A percentile compares a stretch with the other conserved stretches of the same genome.
Evolutionary conservation across 2,888 invertebrate genomes (phyloP).

Genomic region (Sesamia inferens): DNA sequence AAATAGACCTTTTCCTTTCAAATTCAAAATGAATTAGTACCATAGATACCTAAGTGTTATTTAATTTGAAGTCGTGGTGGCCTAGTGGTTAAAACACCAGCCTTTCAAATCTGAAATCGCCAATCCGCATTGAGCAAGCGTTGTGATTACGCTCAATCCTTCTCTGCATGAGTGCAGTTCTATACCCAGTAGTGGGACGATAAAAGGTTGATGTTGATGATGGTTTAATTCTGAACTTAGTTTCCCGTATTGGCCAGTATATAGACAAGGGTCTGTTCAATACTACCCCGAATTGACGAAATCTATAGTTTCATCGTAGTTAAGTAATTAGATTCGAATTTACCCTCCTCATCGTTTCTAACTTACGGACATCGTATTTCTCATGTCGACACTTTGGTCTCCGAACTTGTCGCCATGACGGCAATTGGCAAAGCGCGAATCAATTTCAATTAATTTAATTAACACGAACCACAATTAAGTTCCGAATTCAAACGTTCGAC

Average conservation of each 20-base stretch:
- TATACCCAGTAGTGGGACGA: too few species aligned
- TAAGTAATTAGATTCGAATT: conserved; percentile 29
- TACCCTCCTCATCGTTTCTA: conserved; percentile 7
- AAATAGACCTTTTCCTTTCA: too few species aligned
- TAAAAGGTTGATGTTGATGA: too few species aligned
- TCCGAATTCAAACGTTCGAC: conserved; percentile 79
- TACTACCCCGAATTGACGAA: conserved; percentile 6
- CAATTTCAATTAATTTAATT: conserved; percentile 72
- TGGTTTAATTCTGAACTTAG: background rate
- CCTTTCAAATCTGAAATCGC: too few species aligned
- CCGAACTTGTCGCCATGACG: conserved; percentile 35
- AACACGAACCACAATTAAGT: conserved; percentile 74
- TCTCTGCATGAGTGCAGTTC: too few species aligned
- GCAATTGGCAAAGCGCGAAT: conserved; percentile 43
- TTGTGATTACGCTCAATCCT: too few species aligned
- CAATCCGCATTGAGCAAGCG: too few species aligned
- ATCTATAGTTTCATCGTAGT: background rate
- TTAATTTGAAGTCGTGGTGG: too few species aligned
- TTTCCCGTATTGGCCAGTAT: background rate
- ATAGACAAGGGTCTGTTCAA: background rate
- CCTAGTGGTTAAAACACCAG: too few species aligned
- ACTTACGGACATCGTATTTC: conserved; percentile 26
- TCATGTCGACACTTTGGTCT: conserved; percentile 28
- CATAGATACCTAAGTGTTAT: background rate
- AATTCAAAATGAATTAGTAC: background rate